Evolutionary conservation across 2,888 invertebrate genomes (phyloP).

Genomic region (Lamproptera curius): DNA sequence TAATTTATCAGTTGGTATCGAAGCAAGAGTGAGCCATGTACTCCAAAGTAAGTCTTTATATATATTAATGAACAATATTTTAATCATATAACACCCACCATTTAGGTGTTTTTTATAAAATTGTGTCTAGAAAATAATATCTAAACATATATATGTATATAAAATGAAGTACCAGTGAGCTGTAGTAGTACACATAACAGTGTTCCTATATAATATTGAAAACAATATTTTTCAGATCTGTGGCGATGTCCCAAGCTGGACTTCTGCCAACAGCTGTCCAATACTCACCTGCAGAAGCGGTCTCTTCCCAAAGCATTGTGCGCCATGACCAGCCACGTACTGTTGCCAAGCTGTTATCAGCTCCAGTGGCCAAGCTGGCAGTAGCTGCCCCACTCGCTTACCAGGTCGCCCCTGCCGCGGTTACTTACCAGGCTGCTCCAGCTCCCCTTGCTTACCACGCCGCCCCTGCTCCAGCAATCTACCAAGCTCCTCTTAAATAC

Average conservation of each 20-base stretch:
- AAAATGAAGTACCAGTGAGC: too few species aligned
- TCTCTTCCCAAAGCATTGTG: conserved; percentile 60
- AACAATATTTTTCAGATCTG: conserved; percentile 40
- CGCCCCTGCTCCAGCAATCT: conserved; percentile 11
- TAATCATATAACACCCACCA: too few species aligned
- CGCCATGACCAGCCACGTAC: conserved; percentile 38
- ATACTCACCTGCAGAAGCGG: conserved; percentile 56
- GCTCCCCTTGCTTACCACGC: conserved; percentile 30
- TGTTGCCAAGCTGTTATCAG: too few species aligned
- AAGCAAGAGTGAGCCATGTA: conserved; percentile 12
- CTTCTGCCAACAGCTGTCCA: conserved; percentile 52
- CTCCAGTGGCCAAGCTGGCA: too few species aligned
- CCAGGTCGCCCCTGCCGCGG: conserved; percentile 31
- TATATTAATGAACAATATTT: background rate
- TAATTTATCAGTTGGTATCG: conserved; percentile 6
- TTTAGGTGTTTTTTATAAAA: too few species aligned
- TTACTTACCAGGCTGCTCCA: conserved; percentile 37
- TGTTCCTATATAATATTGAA: too few species aligned
- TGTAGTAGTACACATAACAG: too few species aligned
- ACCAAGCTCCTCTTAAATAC: too few species aligned
- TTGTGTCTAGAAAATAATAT: too few species aligned
- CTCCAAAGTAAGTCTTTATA: conserved; percentile 9
- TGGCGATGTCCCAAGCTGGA: conserved; percentile 60
- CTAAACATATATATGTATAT: too few species aligned
- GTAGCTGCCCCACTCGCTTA: too few species aligned